A percentile compares a stretch with the other conserved stretches of the same genome.
phyloP scores from a whole-genome alignment of 2,797 vertebrate species.

The Sandelia bainsii region DNA sequence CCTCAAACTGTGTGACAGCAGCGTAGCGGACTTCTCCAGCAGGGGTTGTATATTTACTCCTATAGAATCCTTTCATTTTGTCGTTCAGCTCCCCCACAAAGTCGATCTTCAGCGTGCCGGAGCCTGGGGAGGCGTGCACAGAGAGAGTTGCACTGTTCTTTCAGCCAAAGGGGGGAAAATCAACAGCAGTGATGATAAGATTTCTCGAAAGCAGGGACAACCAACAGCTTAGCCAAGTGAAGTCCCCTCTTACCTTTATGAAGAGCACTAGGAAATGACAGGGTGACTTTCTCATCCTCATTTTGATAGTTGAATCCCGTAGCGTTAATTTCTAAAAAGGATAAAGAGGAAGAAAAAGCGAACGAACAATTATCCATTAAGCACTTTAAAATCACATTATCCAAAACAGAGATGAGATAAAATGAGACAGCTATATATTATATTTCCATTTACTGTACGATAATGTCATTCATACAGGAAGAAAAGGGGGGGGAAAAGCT shows the following conservation, averaged over 20 bases:
- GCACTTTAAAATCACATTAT: neutral
- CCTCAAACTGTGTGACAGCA: constrained; percentile 99
- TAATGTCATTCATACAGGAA: neutral
- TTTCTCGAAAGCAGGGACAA: neutral
- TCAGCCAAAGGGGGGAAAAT: constrained; percentile 9
- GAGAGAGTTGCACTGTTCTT: constrained; percentile 28
- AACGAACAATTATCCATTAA: neutral
- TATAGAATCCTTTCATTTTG: constrained; percentile 99
- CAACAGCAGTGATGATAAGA: constrained; percentile 9
- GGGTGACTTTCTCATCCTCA: constrained; percentile 98
- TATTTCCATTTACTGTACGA: neutral
- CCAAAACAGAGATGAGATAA: neutral
- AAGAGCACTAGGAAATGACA: constrained; percentile 95
- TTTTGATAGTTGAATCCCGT: constrained; percentile 99
- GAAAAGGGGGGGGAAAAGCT: neutral
- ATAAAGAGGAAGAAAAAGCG: neutral
- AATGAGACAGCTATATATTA: neutral
- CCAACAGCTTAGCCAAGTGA: neutral
- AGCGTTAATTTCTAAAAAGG: constrained; percentile 91
- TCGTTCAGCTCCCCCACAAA: constrained; percentile 98
- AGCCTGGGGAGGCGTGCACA: constrained; percentile 82
- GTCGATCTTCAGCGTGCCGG: constrained; percentile 94
- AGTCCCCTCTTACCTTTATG: constrained; percentile 88
- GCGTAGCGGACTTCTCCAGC: constrained; percentile 93
- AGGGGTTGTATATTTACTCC: constrained; percentile 94